Percentiles rank a stretch among this genome's conserved stretches.
Conservation (phyloP, 2,113 vertebrate species). For the Actenoides hombroni region DNA sequence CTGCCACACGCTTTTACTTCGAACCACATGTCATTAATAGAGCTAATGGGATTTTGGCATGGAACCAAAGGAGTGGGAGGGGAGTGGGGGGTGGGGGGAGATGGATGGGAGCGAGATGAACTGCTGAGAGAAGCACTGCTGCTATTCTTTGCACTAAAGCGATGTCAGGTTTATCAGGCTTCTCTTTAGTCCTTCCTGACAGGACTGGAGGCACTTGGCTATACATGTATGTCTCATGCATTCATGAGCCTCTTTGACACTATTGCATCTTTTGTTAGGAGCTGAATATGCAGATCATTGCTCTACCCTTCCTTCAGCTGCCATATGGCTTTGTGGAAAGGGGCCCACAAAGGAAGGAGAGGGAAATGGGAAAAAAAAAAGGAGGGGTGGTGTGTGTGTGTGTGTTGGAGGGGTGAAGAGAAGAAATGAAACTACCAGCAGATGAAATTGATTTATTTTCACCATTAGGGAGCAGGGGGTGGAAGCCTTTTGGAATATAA, state of each 20-base stretch:
- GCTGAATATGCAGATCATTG: constrained; percentile 76
- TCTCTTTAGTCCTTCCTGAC: constrained; percentile 65
- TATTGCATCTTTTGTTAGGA: constrained; percentile 82
- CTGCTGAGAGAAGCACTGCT: background rate
- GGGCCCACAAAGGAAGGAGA: constrained; percentile 70
- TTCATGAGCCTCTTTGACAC: constrained; percentile 84
- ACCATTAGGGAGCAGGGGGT: constrained; percentile 45
- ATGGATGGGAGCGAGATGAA: constrained; percentile 23
- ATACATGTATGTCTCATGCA: constrained; percentile 76
- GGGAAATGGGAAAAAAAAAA: background rate
- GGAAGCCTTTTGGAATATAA: constrained; percentile 72
- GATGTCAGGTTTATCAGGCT: constrained; percentile 55
- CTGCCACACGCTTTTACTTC: constrained; percentile 58
- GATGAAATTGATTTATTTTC: constrained; percentile 90
- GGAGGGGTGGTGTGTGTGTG: no score
- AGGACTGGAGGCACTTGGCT: constrained; percentile 71
- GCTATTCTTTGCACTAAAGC: constrained; percentile 44
- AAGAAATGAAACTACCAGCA: constrained; percentile 77
- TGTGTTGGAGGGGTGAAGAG: background rate
- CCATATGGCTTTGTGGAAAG: constrained; percentile 90
- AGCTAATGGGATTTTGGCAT: constrained; percentile 74
- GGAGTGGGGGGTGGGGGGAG: background rate
- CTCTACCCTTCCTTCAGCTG: constrained; percentile 82
- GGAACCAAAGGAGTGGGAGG: constrained; percentile 24
- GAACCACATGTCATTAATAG: constrained; percentile 66